Base-by-base conservation (phyloP, 2,797 vertebrate genomes). In the Synaphobranchus kaupii region DNA sequence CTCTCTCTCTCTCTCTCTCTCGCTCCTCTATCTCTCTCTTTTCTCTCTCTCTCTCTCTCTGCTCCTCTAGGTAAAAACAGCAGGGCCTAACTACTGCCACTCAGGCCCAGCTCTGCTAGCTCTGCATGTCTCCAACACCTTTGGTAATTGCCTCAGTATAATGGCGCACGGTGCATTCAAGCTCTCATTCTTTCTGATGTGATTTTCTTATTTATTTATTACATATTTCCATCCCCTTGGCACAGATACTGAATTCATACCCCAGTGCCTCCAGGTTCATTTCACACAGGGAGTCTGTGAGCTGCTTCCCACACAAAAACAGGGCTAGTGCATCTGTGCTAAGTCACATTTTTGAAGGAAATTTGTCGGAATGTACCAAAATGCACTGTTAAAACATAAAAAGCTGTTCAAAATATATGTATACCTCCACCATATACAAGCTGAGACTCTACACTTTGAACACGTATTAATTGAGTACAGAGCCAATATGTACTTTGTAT, bases 11-110 rank as follows among this genome's bases (percentile, higher is more conserved):
- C 91, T 91, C 7, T 66, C 25, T 66, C 60, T 66, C 92, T 92
- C 83, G 31, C 9, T 17, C 39, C 60, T 63, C 60, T 63, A 34
- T 31, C 22, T 87, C 84, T 78, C 56, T 80, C 90, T 91, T 91
- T 91, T 47, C 92, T 91, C 60, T 54, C 15, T 1, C 91, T 63
- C 47, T 82, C 28, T 58, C 39, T 50, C 68, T 22, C 88, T 73
- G 89, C 54, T 89, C 84, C 56, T 84, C 76, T 17, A 56, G 83
- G 85, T 83, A 76, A 76, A 66, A 71, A 50, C 76, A 73, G 54
- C 39, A 50, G 58, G 68, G 39, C 71, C 22, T 60, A 85, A 86
- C 85, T 84, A 83, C 84, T 82, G 47, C 44, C 76, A 83, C 31
- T 82, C 39, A 63, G 85, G 73, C 85, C 83, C 71, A n/a, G 9